These are phyloP conservation scores for Tethea ocularis DNA, from an alignment of 2,888 invertebrate species.

Conservation along the genomic window DNA sequence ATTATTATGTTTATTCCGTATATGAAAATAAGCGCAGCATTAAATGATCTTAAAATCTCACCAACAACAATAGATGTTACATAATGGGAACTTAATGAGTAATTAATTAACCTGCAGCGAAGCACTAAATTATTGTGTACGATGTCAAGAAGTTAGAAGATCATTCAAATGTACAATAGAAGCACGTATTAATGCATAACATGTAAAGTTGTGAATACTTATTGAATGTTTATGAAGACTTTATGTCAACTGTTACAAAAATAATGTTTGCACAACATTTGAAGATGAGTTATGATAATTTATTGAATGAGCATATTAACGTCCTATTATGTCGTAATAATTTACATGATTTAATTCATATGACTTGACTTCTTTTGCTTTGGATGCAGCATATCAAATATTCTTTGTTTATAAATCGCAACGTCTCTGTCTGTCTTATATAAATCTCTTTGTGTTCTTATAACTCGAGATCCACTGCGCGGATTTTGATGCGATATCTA, in stretches of 20 bases:
- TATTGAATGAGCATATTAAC: too few relatives aligned
- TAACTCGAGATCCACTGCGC: too few relatives aligned
- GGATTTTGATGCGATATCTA: too few relatives aligned
- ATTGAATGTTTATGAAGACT: neutral
- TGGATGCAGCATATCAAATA: too few relatives aligned
- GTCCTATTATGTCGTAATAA: neutral
- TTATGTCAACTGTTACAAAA: neutral
- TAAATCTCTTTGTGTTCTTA: too few relatives aligned
- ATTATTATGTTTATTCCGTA: too few relatives aligned
- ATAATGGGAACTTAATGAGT: neutral
- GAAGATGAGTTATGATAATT: neutral
- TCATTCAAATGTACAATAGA: neutral
- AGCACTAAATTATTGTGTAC: neutral
- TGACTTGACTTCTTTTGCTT: neutral
- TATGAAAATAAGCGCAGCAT: too few relatives aligned
- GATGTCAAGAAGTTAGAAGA: neutral
- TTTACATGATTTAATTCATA: neutral
- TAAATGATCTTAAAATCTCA: neutral
- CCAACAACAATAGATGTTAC: neutral
- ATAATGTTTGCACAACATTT: neutral
- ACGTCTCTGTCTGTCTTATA: too few relatives aligned
- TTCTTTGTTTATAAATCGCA: too few relatives aligned
- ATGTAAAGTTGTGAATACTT: neutral
- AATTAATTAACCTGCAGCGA: neutral
- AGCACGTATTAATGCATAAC: neutral